Evolutionary conservation across 2,113 vertebrate species (phyloP).

Genomic region (Camelus dromedarius): DNA sequence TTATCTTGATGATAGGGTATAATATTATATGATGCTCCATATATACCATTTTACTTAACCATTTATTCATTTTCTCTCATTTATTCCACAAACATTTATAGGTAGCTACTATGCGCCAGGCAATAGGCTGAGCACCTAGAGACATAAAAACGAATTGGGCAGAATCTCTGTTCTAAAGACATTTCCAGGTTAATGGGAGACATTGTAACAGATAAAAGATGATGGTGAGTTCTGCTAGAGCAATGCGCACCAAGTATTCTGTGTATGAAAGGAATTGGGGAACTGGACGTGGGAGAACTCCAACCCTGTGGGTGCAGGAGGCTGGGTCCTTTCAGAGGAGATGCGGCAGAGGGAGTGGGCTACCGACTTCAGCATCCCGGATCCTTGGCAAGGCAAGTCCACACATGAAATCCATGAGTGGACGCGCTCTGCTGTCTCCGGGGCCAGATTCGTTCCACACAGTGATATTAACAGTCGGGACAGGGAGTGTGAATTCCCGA

Average conservation of each 20-base stretch:
- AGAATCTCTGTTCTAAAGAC: background rate
- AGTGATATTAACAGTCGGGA: background rate
- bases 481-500: background rate
- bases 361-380: too few relatives aligned
- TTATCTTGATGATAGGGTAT: background rate
- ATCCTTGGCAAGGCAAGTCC: background rate
- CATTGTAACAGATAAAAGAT: background rate
- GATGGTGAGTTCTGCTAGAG: background rate
- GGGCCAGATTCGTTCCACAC: background rate
- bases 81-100: background rate
- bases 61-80: background rate
- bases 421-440: background rate
- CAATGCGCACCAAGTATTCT: background rate
- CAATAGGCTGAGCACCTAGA: background rate
- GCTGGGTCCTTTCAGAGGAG: background rate
- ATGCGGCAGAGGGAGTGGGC: rapidly evolving
- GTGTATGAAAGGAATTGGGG: background rate
- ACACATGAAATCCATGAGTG: background rate
- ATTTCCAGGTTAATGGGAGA: background rate
- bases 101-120: background rate
- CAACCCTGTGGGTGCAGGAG: too few relatives aligned
- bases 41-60: background rate
- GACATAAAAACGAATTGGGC: background rate
- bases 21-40: background rate
- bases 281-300: background rate